Percentiles rank a stretch among this genome's conserved stretches.
Conservation (phyloP, 1,140 invertebrate species). For the Diorhabda elongata region DNA sequence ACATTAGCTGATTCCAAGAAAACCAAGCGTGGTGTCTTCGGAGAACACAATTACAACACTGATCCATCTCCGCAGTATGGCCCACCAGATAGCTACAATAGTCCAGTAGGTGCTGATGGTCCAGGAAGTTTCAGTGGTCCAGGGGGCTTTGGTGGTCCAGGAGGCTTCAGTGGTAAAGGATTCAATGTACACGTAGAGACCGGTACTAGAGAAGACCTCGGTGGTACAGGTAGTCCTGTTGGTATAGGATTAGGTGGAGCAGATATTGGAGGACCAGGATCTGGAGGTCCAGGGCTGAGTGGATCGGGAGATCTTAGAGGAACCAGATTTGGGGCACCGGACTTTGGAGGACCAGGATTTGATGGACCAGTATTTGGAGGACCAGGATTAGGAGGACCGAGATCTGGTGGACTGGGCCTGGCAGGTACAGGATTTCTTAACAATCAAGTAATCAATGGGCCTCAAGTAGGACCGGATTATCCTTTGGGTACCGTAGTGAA, state of each 20-base stretch:
- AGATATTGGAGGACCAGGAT: slow-evolving; percentile 9
- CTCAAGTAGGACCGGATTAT: neutral
- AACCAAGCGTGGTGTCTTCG: slow-evolving; percentile 32
- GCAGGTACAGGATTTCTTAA: slow-evolving; percentile 11
- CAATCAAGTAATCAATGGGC: neutral
- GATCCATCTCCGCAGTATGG: neutral
- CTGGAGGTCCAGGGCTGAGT: slow-evolving; percentile 17
- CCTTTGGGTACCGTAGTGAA: slow-evolving; percentile 25
- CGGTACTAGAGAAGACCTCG: neutral
- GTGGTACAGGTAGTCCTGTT: neutral
- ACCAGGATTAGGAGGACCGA: slow-evolving; percentile 11
- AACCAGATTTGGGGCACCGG: neutral
- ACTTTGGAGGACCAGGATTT: slow-evolving; percentile 3
- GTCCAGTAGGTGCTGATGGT: neutral
- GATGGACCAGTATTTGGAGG: neutral
- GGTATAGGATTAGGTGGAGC: slow-evolving; percentile 12
- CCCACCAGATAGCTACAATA: neutral
- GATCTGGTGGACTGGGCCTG: neutral
- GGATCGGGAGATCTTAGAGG: neutral
- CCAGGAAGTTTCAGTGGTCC: neutral
- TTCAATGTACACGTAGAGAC: too few relatives aligned
- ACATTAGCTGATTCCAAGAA: slow-evolving; percentile 23
- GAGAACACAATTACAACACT: slow-evolving; percentile 19
- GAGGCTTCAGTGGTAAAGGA: neutral
- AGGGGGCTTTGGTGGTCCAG: neutral